Base-by-base conservation (phyloP, 2,888 invertebrate genomes). In the Eustalomyia histrio region DNA sequence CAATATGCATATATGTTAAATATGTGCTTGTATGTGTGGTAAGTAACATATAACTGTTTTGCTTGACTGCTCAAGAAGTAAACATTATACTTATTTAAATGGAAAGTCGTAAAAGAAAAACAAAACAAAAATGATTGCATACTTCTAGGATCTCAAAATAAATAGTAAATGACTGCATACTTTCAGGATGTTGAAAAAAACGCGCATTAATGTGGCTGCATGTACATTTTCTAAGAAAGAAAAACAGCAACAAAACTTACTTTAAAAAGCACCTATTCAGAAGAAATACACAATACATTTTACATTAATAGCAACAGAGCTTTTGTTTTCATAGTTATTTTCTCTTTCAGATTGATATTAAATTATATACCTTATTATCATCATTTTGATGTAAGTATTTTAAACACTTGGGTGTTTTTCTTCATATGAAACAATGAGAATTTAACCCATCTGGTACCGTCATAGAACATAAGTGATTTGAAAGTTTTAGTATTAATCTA, bases 331-430 rank as follows among this genome's bases (percentile, higher is more conserved):
- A 82, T 80, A 76, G 76, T 53, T 74, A 60, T 69, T 83, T 73
- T 68, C 58, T 18, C n/a, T 87, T 72, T 75, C 86, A 87, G 87
- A 87, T 87, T 87, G 87, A 88, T 88, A 89, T 89, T 88, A 89
- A 88, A 88, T 89, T 88, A 89, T 89, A 89, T 88, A 87, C 87
- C 89, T 88, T 88, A 89, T 88, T 89, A 88, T 87, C 89, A 88
- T 87, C 80, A 83, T 86, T 82, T 76, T 63, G 61, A 76, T 74
- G 64, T 58, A 60, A 76, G 64, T 60, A 55, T 65, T 61, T 50
- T 60, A 72, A 80, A 61, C 69, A 69, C 58, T 63, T 53, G 16
- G 24, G 24, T 57, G 29, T 17, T 18, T 21, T 47, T 47, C 14
- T 47, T 47, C 16, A 47, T 47, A 47, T n/a, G n/a, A 2, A 47